Base-by-base conservation (phyloP, 2,888 invertebrate species). In the Serripes groenlandicus region DNA sequence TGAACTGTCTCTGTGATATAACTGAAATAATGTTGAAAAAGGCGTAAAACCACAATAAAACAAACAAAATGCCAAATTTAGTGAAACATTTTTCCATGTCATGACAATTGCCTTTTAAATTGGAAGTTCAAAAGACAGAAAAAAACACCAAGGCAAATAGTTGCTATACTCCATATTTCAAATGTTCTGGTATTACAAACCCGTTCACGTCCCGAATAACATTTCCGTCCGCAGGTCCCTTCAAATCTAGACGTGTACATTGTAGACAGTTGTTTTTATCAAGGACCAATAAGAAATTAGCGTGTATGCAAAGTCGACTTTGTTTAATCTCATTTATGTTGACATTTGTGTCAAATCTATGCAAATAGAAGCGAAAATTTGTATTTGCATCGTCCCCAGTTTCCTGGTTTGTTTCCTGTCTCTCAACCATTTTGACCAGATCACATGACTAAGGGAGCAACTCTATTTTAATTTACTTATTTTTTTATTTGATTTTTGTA, bases 381-480 rank as follows among this genome's bases (percentile, higher is more conserved):
- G 28, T 21, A 5, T 58, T 66, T 54, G 26, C 15, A 15, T 34
- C 23, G 15, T 64, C 30, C 23, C 5, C 60, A 23, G 52, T 60
- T 68, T 75, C 56, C 52, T 30, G 5, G 26, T 54, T 23, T 23
- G 23, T 28, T 0, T 21, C 64, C 30, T 26, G 18, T 30, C 26
- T 58, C 42, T 77, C 82, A 60, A 75, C 83, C 86, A 86, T 86
- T 86, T 86, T 86, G 83, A 66, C 49, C 76, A 81, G 49, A 83
- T 86, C 86, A 86, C 86, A 83, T 86, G 86, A 86, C 49, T n/a
- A 21, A 7, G 64, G 64, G 77, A 71, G 70, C n/a, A n/a, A n/a
- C n/a, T n/a, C n/a, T n/a, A n/a, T n/a, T n/a, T n/a, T n/a, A n/a
- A n/a, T n/a, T n/a, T n/a, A n/a, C n/a, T n/a, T n/a, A n/a, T n/a